phyloP scores from a whole-genome alignment of 2,888 invertebrate genomes.

The Polymixis flavicincta region DNA sequence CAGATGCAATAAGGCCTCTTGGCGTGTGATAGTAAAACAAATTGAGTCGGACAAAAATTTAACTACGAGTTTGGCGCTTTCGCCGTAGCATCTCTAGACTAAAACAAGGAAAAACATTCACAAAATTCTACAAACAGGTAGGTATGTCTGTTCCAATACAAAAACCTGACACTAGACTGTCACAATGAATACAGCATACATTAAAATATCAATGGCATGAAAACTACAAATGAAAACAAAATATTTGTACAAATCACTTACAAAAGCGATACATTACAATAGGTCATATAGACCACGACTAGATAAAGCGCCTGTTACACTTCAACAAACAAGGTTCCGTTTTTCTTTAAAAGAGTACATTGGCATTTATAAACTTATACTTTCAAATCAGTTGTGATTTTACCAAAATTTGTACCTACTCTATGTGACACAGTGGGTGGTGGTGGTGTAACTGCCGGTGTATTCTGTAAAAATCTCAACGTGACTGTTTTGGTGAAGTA shows the following conservation, averaged over 20 bases:
- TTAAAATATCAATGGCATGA: conserved; percentile 31
- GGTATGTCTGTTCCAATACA: neutral
- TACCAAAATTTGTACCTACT: neutral
- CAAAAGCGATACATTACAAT: conserved; percentile 21
- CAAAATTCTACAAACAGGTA: neutral
- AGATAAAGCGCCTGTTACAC: neutral
- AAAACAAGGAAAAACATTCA: conserved; percentile 20
- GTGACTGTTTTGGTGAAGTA: too few relatives aligned
- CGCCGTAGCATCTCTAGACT: too few relatives aligned
- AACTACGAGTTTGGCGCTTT: neutral
- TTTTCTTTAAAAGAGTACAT: neutral
- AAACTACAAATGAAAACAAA: conserved; percentile 38
- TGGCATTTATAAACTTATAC: too few relatives aligned
- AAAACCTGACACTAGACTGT: neutral
- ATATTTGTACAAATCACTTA: neutral
- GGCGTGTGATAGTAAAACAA: too few relatives aligned
- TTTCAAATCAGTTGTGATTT: neutral
- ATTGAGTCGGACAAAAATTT: neutral
- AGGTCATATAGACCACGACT: conserved; percentile 10
- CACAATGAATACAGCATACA: conserved; percentile 8
- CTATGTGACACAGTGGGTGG: neutral
- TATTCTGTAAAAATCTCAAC: too few relatives aligned
- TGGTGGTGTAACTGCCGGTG: too few relatives aligned
- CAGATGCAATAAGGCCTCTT: neutral
- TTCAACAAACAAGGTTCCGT: neutral